Evolutionary conservation across 2,888 invertebrate genomes (phyloP).

Genomic region (Drosophila recens): DNA sequence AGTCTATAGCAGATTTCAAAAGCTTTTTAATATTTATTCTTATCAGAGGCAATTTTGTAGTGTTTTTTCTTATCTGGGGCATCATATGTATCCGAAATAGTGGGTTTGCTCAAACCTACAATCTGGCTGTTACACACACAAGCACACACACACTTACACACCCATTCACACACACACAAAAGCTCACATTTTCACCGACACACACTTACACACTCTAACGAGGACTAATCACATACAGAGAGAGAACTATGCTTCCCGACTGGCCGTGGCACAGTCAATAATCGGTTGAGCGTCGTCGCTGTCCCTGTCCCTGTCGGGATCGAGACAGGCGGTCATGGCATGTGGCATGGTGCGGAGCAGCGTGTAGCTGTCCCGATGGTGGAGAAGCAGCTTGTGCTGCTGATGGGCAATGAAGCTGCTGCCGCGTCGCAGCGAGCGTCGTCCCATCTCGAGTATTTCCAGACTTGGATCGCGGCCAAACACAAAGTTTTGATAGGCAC

Average conservation of each 20-base stretch:
- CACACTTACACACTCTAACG: not conserved
- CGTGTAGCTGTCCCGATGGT: slow-evolving; percentile 83
- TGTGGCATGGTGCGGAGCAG: slow-evolving; percentile 78
- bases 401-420: slow-evolving; percentile 85
- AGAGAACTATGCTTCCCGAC: slow-evolving; percentile 54
- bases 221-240: slow-evolving; percentile 3
- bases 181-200: not conserved
- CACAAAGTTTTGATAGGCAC: slow-evolving; percentile 91
- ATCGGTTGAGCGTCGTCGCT: slow-evolving; percentile 76
- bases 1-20: too few species aligned
- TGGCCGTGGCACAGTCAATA: slow-evolving; percentile 51
- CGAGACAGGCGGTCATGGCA: slow-evolving; percentile 64
- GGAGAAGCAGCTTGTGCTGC: slow-evolving; percentile 81
- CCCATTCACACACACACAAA: slow-evolving; percentile 2
- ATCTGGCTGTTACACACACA: slow-evolving; percentile 1
- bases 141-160: not conserved
- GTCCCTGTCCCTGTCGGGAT: slow-evolving; percentile 59
- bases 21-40: too few species aligned
- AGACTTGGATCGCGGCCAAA: slow-evolving; percentile 89
- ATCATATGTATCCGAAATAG: not conserved
- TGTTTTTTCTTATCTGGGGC: not conserved
- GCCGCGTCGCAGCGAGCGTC: slow-evolving; percentile 89
- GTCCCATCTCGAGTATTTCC: slow-evolving; percentile 92
- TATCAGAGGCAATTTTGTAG: too few species aligned
- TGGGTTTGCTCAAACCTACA: not conserved